Evolutionary conservation across 2,888 invertebrate species (phyloP).

Genomic region (Epirrhoe alternata): DNA sequence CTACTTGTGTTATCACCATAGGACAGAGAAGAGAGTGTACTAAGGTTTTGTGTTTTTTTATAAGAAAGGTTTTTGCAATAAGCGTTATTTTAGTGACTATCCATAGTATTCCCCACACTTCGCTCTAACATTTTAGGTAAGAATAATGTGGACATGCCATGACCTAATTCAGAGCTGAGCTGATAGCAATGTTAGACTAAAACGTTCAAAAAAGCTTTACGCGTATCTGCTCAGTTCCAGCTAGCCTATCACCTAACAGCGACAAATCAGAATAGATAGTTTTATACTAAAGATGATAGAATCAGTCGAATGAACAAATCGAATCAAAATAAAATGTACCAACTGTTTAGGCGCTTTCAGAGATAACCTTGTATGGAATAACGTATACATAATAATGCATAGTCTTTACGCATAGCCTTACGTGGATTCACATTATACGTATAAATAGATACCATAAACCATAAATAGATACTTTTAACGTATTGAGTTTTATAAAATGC

Average conservation of each 20-base stretch:
- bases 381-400: too few species aligned
- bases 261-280: slow-evolving; percentile 27
- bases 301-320: not conserved
- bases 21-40: slow-evolving; percentile 35
- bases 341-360: too few species aligned
- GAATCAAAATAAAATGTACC: too few species aligned
- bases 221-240: slow-evolving; percentile 21
- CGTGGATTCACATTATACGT: too few species aligned
- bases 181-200: slow-evolving; percentile 6
- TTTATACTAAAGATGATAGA: slow-evolving; percentile 22
- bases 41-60: slow-evolving; percentile 19
- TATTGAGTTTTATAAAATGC: too few species aligned
- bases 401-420: too few species aligned
- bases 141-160: slow-evolving; percentile 29
- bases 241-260: slow-evolving; percentile 24
- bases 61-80: slow-evolving; percentile 33
- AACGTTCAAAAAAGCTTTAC: not conserved
- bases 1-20: slow-evolving; percentile 32
- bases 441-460: too few species aligned
- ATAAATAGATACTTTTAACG: too few species aligned
- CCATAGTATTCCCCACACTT: slow-evolving; percentile 34
- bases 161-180: slow-evolving; percentile 27
- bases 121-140: slow-evolving; percentile 27
- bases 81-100: slow-evolving; percentile 35
- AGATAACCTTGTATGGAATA: too few species aligned